Percentiles rank a stretch among this genome's conserved stretches.
phyloP scores from a whole-genome alignment of 2,113 vertebrate species.

The Tetrao urogallus region DNA sequence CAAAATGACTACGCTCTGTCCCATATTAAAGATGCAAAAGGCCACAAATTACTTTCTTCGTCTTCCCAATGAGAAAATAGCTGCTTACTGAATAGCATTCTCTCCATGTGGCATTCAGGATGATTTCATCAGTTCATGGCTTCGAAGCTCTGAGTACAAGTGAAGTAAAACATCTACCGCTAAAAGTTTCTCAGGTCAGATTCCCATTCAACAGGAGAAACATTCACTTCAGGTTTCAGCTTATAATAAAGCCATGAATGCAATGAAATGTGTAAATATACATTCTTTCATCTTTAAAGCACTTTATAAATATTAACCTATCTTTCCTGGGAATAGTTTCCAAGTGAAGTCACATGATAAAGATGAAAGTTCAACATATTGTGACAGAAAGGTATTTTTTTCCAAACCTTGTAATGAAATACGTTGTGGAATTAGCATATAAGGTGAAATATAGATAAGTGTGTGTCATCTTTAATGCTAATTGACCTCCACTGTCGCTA shows the following conservation, averaged over 20 bases:
- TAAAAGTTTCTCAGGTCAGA: slow-evolving; percentile 1
- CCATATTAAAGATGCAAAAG: slow-evolving; percentile 69
- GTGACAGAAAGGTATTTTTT: neutral
- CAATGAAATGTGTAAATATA: neutral
- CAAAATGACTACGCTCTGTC: slow-evolving; percentile 62
- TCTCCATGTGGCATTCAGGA: slow-evolving; percentile 21
- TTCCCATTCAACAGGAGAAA: neutral
- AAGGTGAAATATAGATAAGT: neutral
- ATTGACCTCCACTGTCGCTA: neutral
- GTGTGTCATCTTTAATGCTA: neutral
- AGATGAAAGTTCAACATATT: neutral
- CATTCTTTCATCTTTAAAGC: neutral
- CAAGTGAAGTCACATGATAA: neutral
- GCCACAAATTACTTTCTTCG: slow-evolving; percentile 53
- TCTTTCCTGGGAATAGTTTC: neutral
- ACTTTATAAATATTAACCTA: neutral
- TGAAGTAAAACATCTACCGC: neutral
- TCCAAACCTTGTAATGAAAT: neutral
- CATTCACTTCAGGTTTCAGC: neutral
- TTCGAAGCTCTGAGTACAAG: neutral
- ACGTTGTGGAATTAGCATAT: neutral
- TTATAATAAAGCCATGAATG: neutral
- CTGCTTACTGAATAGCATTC: neutral
- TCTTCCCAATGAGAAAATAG: slow-evolving; percentile 16
- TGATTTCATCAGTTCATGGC: neutral